Evolutionary conservation across 2,888 invertebrate genomes (phyloP).

Genomic region (Metellina segmentata): DNA sequence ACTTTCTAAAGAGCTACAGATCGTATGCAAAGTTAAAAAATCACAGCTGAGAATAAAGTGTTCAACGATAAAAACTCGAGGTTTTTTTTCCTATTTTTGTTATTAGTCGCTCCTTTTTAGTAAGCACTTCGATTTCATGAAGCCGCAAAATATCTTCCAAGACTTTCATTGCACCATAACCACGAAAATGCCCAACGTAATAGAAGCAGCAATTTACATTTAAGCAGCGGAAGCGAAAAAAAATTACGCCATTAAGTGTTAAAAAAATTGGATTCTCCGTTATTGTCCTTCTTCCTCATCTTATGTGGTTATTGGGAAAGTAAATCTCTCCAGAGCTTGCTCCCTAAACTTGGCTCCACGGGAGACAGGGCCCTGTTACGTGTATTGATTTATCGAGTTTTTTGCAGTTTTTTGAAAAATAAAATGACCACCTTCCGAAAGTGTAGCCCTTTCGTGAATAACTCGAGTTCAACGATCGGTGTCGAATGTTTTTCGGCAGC

Average conservation of each 20-base stretch:
- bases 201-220: slow-evolving; percentile 60
- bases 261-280: slow-evolving; percentile 63
- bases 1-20: slow-evolving; percentile 3
- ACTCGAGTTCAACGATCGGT: slow-evolving; percentile 50
- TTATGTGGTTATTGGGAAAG: slow-evolving; percentile 48
- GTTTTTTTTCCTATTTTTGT: not conserved
- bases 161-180: slow-evolving; percentile 46
- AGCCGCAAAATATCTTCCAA: slow-evolving; percentile 34
- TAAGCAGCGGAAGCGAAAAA: slow-evolving; percentile 41
- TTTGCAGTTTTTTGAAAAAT: slow-evolving; percentile 35
- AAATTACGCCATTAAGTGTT: slow-evolving; percentile 56
- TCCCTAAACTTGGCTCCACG: slow-evolving; percentile 35
- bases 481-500: slow-evolving; percentile 40
- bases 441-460: slow-evolving; percentile 35
- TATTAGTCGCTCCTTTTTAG: slow-evolving; percentile 10
- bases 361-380: slow-evolving; percentile 53
- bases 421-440: slow-evolving; percentile 66
- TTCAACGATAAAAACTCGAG: slow-evolving; percentile 18
- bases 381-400: slow-evolving; percentile 70
- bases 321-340: slow-evolving; percentile 29
- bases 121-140: slow-evolving; percentile 44
- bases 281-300: slow-evolving; percentile 61
- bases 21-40: not conserved
- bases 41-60: slow-evolving; percentile 11
- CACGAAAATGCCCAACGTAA: slow-evolving; percentile 45